A percentile compares a stretch with the other conserved stretches of the same genome.
phyloP scores from a whole-genome alignment of 2,888 invertebrate genomes.

The Carpatolechia fugitivella region DNA sequence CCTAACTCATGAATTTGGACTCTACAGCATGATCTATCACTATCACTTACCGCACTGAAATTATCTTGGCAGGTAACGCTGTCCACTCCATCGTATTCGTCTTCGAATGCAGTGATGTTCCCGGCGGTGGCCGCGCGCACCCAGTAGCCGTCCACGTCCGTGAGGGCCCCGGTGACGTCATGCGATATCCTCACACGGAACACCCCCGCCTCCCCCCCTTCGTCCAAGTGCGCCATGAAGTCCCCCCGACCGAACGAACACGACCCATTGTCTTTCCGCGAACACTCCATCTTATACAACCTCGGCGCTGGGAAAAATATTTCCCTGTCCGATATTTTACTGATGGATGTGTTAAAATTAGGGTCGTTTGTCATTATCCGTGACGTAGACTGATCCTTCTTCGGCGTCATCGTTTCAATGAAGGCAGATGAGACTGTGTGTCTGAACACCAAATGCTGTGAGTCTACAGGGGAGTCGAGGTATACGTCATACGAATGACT shows the following conservation, averaged over 20 bases:
- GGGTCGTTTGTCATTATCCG: constrained; percentile 78
- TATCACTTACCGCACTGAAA: constrained; percentile 30
- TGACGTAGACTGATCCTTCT: constrained; percentile 73
- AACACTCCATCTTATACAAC: constrained; percentile 65
- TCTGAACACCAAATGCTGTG: constrained; percentile 59
- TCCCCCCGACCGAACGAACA: constrained; percentile 58
- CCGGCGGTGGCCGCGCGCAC: constrained; percentile 50
- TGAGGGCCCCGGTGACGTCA: constrained; percentile 42
- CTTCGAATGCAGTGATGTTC: constrained; percentile 41
- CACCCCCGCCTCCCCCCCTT: constrained; percentile 35
- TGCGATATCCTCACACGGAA: constrained; percentile 56
- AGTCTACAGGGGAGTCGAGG: constrained; percentile 56
- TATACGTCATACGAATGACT: constrained; percentile 78
- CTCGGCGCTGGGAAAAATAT: constrained; percentile 82
- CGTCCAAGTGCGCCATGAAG: constrained; percentile 48
- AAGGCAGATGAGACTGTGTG: constrained; percentile 59
- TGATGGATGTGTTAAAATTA: constrained; percentile 76
- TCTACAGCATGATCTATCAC: no score
- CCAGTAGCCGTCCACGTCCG: constrained; percentile 51
- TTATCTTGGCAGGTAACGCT: constrained; percentile 55
- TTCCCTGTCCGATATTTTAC: constrained; percentile 72
- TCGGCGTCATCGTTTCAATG: constrained; percentile 45
- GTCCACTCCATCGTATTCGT: constrained; percentile 49
- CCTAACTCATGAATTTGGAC: no score
- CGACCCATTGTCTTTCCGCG: constrained; percentile 53